A percentile compares a stretch with the other conserved stretches of the same genome.
These are phyloP conservation scores for Oscarella lobularis DNA, from an alignment of 37 sponge, comb jelly and placozoan genomes.

Conservation along the genomic window DNA sequence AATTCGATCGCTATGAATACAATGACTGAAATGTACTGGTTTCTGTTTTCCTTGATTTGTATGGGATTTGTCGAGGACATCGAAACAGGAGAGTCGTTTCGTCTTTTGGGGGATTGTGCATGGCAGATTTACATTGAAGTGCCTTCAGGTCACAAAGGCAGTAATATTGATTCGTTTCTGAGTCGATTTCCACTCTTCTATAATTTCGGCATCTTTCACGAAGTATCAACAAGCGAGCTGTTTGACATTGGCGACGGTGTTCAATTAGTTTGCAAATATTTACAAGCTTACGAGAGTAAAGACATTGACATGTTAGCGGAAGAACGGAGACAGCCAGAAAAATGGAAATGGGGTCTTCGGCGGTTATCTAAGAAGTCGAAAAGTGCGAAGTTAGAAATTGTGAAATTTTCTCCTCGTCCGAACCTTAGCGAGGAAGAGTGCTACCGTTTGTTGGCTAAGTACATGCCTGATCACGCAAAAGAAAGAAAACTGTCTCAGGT, in stretches of 20 bases:
- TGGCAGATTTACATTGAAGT: slow-evolving; percentile 75
- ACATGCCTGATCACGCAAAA: slow-evolving; percentile 24
- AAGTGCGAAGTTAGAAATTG: no score
- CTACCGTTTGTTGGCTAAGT: slow-evolving; percentile 7
- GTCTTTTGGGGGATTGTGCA: slow-evolving; percentile 34
- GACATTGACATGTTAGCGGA: slow-evolving; percentile 31
- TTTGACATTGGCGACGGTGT: slow-evolving; percentile 54
- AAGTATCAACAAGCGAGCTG: no score
- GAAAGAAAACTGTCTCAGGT: slow-evolving; percentile 20
- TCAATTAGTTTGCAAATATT: slow-evolving; percentile 83
- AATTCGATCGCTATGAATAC: slow-evolving; percentile 27
- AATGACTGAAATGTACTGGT: slow-evolving; percentile 54
- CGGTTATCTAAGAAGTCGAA: no score
- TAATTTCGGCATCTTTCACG: no score
- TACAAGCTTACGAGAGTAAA: slow-evolving; percentile 39
- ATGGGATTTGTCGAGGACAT: slow-evolving; percentile 78
- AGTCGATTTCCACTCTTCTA: no score
- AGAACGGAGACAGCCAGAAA: no score
- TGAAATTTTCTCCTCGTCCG: slow-evolving; percentile 4
- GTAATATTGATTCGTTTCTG: no score
- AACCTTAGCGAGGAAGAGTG: slow-evolving; percentile 23
- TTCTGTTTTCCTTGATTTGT: slow-evolving; percentile 64
- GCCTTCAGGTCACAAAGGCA: neutral
- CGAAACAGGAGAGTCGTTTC: slow-evolving; percentile 50
- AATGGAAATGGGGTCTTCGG: no score